These are phyloP conservation scores for Centropus unirufus DNA, from an alignment of 2,113 vertebrate species.

Conservation along the genomic window DNA sequence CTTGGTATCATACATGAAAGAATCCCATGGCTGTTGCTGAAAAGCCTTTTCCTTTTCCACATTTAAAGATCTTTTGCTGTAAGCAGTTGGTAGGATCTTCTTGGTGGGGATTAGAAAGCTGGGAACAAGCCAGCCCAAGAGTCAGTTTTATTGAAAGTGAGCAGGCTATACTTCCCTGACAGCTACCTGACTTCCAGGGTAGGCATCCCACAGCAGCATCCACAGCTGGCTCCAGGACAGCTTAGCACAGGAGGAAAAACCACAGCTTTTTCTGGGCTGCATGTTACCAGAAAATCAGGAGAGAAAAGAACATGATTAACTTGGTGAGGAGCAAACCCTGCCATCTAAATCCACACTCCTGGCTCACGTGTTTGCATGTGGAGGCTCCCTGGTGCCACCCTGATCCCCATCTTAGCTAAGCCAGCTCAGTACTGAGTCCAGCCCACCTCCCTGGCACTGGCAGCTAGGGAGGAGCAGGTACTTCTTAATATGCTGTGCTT, in stretches of 20 bases:
- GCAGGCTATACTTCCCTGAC: background rate
- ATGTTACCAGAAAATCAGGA: background rate
- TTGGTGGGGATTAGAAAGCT: background rate
- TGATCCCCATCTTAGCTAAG: background rate
- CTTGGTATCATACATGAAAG: slow-evolving; percentile 1
- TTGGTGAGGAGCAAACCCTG: background rate
- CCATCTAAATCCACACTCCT: background rate
- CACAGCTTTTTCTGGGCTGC: background rate
- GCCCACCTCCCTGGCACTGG: background rate
- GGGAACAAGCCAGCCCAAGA: background rate
- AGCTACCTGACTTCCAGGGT: background rate
- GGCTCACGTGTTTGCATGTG: fast-evolving
- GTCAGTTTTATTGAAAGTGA: background rate
- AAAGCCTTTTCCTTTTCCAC: background rate
- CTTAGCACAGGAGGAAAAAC: background rate
- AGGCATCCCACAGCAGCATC: background rate
- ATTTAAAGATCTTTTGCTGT: background rate
- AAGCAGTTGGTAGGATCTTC: background rate
- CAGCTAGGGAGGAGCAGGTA: background rate
- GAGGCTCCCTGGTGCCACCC: background rate
- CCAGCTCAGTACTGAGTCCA: background rate
- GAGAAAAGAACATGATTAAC: background rate
- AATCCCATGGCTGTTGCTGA: background rate
- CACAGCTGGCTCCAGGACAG: background rate
- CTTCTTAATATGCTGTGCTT: background rate